Evolutionary conservation across 2,113 vertebrate species (phyloP).

Genomic region (Hippocampus zosterae): DNA sequence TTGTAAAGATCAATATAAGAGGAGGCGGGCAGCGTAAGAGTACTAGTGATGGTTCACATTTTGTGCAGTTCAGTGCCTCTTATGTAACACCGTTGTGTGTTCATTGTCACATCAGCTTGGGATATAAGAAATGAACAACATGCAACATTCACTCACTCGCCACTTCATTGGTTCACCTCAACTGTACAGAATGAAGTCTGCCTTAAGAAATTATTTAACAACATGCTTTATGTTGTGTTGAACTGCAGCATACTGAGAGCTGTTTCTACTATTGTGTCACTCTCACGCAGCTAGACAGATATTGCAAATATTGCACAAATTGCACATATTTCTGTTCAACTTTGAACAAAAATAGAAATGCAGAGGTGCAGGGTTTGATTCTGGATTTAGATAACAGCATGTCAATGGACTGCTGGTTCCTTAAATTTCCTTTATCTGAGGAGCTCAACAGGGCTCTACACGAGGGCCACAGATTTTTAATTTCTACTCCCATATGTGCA

Average conservation of each 20-base stretch:
- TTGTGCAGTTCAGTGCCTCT: neutral
- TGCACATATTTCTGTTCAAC: too few relatives aligned
- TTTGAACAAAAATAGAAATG: too few relatives aligned
- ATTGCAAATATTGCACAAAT: too few relatives aligned
- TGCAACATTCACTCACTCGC: neutral
- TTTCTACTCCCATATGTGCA: too few relatives aligned
- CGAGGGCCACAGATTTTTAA: too few relatives aligned
- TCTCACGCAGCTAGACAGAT: too few relatives aligned
- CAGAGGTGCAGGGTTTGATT: neutral
- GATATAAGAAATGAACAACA: neutral
- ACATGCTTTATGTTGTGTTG: neutral
- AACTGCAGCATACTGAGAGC: too few relatives aligned
- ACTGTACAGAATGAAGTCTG: neutral
- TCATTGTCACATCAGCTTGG: neutral
- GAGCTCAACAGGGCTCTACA: too few relatives aligned
- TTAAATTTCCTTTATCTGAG: neutral
- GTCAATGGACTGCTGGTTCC: too few relatives aligned
- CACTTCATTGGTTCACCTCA: neutral
- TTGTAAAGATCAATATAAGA: constrained; percentile 4
- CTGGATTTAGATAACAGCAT: neutral
- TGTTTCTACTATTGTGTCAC: too few relatives aligned
- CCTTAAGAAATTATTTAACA: neutral
- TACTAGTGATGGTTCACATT: neutral
- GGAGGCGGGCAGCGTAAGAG: constrained; percentile 8
- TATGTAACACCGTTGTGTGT: neutral